A percentile compares a stretch with the other conserved stretches of the same genome.
phyloP scores from a whole-genome alignment of 2,888 invertebrate genomes.

The Drosophila picticornis region DNA sequence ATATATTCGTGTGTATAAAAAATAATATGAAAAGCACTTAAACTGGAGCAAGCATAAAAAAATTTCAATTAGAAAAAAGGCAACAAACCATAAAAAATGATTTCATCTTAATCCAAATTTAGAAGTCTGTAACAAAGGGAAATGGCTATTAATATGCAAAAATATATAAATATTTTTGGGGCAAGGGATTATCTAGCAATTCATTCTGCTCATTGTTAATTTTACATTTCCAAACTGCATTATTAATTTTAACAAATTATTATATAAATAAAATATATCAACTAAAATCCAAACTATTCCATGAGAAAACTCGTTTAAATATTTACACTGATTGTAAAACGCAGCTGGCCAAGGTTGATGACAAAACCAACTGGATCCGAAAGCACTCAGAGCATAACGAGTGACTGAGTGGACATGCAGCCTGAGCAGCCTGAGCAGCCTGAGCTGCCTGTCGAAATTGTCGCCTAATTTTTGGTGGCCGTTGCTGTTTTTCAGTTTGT shows the following conservation, averaged over 20 bases:
- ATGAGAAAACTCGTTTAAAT: not conserved
- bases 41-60: not conserved
- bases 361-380: not conserved
- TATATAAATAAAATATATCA: not conserved
- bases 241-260: not conserved
- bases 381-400: constrained; percentile 37
- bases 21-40: not conserved
- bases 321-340: not conserved
- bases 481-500: constrained; percentile 4
- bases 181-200: not conserved
- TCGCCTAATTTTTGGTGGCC: constrained; percentile 11
- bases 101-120: not conserved
- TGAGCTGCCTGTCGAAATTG: constrained; percentile 3
- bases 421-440: constrained; percentile 4
- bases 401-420: constrained; percentile 29
- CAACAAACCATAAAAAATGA: not conserved
- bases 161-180: not conserved
- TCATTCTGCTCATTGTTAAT: accelerated
- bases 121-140: too few species aligned
- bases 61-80: not conserved
- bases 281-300: not conserved
- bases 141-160: too few species aligned
- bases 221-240: not conserved
- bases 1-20: not conserved
- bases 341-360: not conserved